These are phyloP conservation scores for Chaetodon trifascialis DNA, from an alignment of 2,113 vertebrate species.

Conservation along the genomic window DNA sequence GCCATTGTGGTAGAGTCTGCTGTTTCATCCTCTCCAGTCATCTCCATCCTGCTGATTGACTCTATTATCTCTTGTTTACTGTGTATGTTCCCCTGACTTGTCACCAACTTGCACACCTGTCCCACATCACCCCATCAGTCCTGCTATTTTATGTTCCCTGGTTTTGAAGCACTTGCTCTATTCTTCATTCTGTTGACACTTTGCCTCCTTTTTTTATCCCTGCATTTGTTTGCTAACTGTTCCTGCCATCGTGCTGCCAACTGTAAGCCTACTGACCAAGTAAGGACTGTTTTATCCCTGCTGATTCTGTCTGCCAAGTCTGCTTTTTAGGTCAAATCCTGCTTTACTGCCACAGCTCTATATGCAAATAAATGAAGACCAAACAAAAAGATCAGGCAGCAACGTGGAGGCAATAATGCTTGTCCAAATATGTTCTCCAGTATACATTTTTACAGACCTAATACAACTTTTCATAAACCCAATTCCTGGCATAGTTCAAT, in stretches of 20 bases:
- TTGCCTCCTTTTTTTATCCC: not conserved
- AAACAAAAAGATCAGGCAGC: not conserved
- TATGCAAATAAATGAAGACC: not conserved
- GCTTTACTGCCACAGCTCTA: not conserved
- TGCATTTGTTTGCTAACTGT: not conserved
- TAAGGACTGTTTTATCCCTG: conserved; percentile 16
- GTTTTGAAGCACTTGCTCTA: not conserved
- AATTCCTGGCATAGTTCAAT: not conserved
- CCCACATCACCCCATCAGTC: not conserved
- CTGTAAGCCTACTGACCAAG: conserved; percentile 13
- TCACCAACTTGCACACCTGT: not conserved
- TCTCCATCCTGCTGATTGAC: not conserved
- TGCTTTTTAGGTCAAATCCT: conserved; percentile 12
- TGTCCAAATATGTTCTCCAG: not conserved
- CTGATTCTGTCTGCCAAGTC: conserved; percentile 10
- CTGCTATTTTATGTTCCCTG: not conserved
- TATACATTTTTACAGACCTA: not conserved
- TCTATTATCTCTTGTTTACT: not conserved
- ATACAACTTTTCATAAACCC: not conserved
- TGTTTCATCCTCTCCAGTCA: not conserved
- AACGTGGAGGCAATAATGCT: not conserved
- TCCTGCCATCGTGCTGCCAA: not conserved
- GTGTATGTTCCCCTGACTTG: not conserved
- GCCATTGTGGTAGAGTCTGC: not conserved
- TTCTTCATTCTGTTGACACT: conserved; percentile 9